Evolutionary conservation across 2,113 vertebrate species (phyloP).

Genomic region (Pimephales promelas): DNA sequence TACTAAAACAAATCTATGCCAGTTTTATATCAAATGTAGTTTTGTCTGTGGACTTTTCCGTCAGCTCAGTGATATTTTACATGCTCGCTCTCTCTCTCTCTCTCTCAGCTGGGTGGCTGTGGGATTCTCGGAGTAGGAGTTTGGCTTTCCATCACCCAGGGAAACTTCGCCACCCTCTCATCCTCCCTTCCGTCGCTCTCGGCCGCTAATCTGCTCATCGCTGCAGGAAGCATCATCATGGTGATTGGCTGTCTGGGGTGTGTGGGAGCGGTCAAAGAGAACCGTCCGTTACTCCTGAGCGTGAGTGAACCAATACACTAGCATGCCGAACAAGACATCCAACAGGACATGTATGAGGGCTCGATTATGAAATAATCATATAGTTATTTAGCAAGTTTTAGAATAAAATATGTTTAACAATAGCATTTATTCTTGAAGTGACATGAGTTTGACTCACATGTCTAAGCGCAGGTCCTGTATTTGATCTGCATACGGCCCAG

Average conservation of each 20-base stretch:
- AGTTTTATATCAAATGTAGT: background rate
- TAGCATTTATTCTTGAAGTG: background rate
- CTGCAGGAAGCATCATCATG: constrained; percentile 90
- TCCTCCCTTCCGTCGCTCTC: constrained; percentile 94
- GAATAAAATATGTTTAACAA: no score
- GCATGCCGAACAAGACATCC: background rate
- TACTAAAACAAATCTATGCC: background rate
- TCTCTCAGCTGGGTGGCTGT: constrained; percentile 75
- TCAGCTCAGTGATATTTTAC: background rate
- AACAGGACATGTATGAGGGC: background rate
- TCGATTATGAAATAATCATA: no score
- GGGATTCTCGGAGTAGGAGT: constrained; percentile 80
- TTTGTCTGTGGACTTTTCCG: background rate
- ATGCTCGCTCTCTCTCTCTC: no score
- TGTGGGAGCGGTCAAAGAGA: constrained; percentile 95
- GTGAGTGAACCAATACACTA: constrained; percentile 75
- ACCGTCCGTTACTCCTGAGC: constrained; percentile 90
- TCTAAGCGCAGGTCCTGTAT: no score
- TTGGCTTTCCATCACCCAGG: constrained; percentile 81
- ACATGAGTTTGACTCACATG: background rate
- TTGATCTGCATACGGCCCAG: no score
- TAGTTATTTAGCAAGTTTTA: no score
- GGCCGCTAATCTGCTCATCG: constrained; percentile 95
- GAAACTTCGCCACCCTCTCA: constrained; percentile 95
- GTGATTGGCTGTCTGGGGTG: constrained; percentile 97